phyloP scores from a whole-genome alignment of 2,888 invertebrate species.

The Dione juno region DNA sequence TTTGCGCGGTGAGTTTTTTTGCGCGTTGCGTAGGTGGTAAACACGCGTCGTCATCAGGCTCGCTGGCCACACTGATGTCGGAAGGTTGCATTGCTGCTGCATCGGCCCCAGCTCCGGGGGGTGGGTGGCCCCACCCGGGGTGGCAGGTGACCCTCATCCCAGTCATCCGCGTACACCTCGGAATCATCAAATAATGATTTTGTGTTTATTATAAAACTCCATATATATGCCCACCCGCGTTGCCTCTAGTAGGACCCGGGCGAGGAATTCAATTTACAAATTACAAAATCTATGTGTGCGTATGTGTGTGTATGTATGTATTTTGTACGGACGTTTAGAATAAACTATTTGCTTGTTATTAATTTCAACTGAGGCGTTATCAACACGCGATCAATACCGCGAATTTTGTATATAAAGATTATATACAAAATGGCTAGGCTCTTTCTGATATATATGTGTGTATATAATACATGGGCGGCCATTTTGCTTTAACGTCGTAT shows the following conservation, averaged over 20 bases:
- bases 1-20: slow-evolving; percentile 67
- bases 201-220: slow-evolving; percentile 78
- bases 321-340: slow-evolving; percentile 59
- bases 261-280: slow-evolving; percentile 55
- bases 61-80: slow-evolving; percentile 81
- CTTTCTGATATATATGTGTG: slow-evolving; percentile 34
- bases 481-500: slow-evolving; percentile 34
- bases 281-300: slow-evolving; percentile 54
- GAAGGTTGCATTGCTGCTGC: slow-evolving; percentile 74
- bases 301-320: slow-evolving; percentile 53
- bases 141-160: slow-evolving; percentile 58
- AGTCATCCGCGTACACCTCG: slow-evolving; percentile 72
- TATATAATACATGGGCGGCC: slow-evolving; percentile 40
- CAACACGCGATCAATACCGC: slow-evolving; percentile 62
- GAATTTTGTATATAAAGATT: slow-evolving; percentile 50
- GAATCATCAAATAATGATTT: slow-evolving; percentile 84
- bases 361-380: slow-evolving; percentile 63
- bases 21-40: slow-evolving; percentile 81
- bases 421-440: slow-evolving; percentile 44
- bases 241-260: slow-evolving; percentile 45
- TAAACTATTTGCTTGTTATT: slow-evolving; percentile 68
- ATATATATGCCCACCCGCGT: slow-evolving; percentile 46
- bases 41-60: slow-evolving; percentile 79
- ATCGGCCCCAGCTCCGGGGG: slow-evolving; percentile 60
- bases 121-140: slow-evolving; percentile 58